Evolutionary conservation across 2,888 invertebrate species (phyloP).

Genomic region (Eupeodes latifasciatus): DNA sequence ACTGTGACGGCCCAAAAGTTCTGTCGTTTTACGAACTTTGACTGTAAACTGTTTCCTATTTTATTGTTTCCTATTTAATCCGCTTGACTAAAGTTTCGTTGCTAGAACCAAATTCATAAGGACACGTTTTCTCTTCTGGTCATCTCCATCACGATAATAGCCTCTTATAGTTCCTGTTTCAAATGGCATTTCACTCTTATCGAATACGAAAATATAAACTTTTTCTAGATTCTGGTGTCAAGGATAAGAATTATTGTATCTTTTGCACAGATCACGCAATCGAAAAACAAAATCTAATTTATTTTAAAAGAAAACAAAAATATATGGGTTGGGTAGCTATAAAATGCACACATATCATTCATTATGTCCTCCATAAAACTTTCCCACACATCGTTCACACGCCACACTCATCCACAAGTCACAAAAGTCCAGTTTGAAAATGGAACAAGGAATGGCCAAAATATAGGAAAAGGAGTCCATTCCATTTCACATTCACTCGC

Average conservation of each 20-base stretch:
- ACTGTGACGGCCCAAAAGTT: too few species aligned
- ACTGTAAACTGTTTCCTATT: too few species aligned
- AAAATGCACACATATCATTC: constrained; percentile 25
- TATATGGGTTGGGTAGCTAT: not conserved
- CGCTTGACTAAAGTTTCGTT: too few species aligned
- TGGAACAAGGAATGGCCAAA: not conserved
- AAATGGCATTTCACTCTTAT: too few species aligned
- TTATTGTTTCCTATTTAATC: too few species aligned
- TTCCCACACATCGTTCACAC: not conserved
- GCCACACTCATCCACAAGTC: not conserved
- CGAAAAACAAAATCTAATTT: constrained; percentile 17
- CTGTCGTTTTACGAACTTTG: too few species aligned
- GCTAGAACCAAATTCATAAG: too few species aligned
- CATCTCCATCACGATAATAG: too few species aligned
- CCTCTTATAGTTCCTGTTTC: too few species aligned
- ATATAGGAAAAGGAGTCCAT: constrained; percentile 19
- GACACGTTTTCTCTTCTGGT: too few species aligned
- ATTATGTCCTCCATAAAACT: not conserved
- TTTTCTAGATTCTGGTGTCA: too few species aligned
- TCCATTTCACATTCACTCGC: constrained; percentile 11
- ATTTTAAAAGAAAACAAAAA: constrained; percentile 15
- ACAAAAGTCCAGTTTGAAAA: not conserved
- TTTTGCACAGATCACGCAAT: constrained; percentile 4
- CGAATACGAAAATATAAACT: too few species aligned
- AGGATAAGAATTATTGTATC: not conserved